Evolutionary conservation across 2,797 vertebrate genomes (phyloP), one percentile per base, ranked within the genome.

Genomic region (Thamnophis elegans): DNA sequence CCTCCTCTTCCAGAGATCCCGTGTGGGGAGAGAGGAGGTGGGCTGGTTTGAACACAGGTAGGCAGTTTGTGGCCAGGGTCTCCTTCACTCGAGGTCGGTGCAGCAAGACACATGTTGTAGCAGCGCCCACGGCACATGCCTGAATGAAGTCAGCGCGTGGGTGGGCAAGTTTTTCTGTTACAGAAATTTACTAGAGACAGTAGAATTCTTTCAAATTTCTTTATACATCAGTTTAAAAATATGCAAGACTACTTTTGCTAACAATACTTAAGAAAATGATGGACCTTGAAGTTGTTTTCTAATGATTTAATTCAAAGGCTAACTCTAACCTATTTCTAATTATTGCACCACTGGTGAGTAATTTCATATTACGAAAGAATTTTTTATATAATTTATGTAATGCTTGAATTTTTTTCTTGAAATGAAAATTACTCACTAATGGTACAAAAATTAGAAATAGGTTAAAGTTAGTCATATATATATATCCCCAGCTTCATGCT

Each of bases 251-350:
- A 90, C 1, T 8, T 55, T 59, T 53, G 9, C 78, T 87, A 53
- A 62, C 56, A 10, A 92, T 91, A 22, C 93, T 94, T 93, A 93
- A 91, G 91, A 25, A 89, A 87, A 53, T 87, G 1, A 87, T 60
- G 51, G 53, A 58, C 62, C 78, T 91, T 78, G 62, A 93, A 94
- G 85, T 32, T 93, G 91, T n/a, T 93, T 14, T 93, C 4, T 18
- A 26, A 14, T 85, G 73, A 92, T 59, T 59, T 54, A 90, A 93
- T 51, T 53, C 54, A 2, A 65, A 47, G 1, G 59, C 90, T 96
- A 95, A 78, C 87, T 58, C 89, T 60, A 92, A 94, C 90, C 26
- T 90, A 88, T 59, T 36, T 92, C 78, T 94, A 36, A 92, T 93
- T 91, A 90, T 92, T 93, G 32, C 36, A 91, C 0, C 4, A 93